Conservation (phyloP, 2,888 invertebrate species). For the Hypena proboscidalis region DNA sequence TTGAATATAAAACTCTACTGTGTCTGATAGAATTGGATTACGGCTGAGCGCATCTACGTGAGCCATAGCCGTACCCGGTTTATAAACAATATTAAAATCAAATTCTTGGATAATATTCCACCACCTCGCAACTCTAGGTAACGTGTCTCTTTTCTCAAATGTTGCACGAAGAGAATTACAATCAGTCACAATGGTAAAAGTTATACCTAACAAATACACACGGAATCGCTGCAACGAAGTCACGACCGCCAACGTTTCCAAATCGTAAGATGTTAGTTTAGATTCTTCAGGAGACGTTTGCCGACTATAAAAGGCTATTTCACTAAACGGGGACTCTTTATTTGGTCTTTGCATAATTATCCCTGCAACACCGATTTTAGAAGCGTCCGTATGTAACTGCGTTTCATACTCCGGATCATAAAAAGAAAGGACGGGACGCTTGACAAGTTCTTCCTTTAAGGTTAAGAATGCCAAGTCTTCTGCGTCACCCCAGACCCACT, state of each 20-base stretch:
- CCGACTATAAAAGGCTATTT: no score
- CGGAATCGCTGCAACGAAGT: not conserved
- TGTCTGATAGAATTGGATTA: not conserved
- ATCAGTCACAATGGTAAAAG: slow-evolving; percentile 3
- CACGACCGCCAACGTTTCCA: slow-evolving; percentile 4
- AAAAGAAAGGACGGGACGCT: no score
- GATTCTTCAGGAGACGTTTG: no score
- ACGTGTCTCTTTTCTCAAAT: not conserved
- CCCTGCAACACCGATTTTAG: no score
- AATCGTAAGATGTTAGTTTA: not conserved
- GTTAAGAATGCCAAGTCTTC: no score
- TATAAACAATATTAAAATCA: slow-evolving; percentile 2
- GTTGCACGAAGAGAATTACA: slow-evolving; percentile 5
- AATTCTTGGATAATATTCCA: slow-evolving; percentile 6
- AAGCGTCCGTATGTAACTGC: no score
- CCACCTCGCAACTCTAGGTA: slow-evolving; percentile 7
- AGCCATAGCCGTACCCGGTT: slow-evolving; percentile 1
- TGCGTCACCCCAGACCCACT: no score
- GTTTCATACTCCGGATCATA: no score
- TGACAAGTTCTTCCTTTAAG: no score
- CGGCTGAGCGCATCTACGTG: slow-evolving; percentile 6
- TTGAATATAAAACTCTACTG: not conserved
- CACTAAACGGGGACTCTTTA: no score
- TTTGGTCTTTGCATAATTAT: no score
- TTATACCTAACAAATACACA: slow-evolving; percentile 1